Percentiles rank a stretch among this genome's conserved stretches.
phyloP scores from a whole-genome alignment of 2,113 vertebrate genomes.

The Paradoxurus hermaphroditus region DNA sequence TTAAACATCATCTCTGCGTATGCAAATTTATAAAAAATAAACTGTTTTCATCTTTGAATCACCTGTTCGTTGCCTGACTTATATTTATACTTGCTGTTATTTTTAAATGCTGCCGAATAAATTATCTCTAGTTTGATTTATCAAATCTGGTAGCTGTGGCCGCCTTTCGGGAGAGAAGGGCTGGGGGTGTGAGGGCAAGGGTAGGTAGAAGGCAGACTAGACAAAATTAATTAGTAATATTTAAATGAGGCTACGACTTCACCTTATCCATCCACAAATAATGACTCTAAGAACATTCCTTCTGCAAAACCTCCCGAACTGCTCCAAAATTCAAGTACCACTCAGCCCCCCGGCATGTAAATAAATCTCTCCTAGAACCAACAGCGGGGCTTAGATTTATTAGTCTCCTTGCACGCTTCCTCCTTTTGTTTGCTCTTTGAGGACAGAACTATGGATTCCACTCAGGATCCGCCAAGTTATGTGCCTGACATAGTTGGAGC shows the following conservation, averaged over 20 bases:
- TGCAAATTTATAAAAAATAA: conserved; percentile 47
- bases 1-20: conserved; percentile 52
- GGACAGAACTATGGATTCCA: not conserved
- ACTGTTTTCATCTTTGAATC: conserved; percentile 59
- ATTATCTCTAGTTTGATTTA: not conserved
- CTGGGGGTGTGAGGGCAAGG: not conserved
- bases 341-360: not conserved
- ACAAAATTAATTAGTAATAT: not conserved
- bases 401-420: not conserved
- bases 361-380: not conserved
- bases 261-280: not conserved
- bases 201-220: not conserved
- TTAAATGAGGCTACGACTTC: not conserved
- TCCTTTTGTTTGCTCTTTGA: not conserved
- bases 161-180: not conserved
- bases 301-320: not conserved
- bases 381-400: not conserved
- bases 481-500: no score
- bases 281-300: not conserved
- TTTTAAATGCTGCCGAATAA: not conserved
- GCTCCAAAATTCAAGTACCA: not conserved
- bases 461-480: not conserved
- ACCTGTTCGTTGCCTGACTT: conserved; percentile 9
- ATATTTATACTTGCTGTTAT: not conserved
- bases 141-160: not conserved